Conservation (phyloP, 2,888 invertebrate genomes). For the Pyrochroa serraticornis region DNA sequence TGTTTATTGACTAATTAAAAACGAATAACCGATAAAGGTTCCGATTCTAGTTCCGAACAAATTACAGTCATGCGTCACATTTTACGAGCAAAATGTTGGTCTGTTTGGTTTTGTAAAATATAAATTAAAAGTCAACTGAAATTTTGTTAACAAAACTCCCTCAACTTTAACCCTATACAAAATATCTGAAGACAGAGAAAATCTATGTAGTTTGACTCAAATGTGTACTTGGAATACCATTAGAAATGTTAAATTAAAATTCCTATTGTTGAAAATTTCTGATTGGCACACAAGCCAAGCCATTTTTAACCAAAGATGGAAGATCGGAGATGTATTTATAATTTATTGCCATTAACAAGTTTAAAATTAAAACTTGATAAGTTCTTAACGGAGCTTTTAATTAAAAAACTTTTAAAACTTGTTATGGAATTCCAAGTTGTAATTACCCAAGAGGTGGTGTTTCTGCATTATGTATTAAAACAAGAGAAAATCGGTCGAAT, state of each 20-base stretch:
- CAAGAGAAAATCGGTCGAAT: neutral
- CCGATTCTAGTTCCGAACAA: constrained; percentile 33
- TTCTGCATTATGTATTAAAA: neutral
- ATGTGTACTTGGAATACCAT: no score
- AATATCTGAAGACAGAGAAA: no score
- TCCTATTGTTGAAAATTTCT: no score
- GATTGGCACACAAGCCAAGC: no score
- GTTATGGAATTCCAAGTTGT: constrained; percentile 4
- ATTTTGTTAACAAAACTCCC: no score
- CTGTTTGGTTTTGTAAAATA: no score
- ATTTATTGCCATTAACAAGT: constrained; percentile 7
- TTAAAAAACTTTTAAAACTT: constrained; percentile 10
- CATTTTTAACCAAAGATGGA: neutral
- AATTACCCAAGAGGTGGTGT: constrained; percentile 8
- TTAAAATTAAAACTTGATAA: constrained; percentile 5
- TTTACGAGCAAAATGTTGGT: constrained; percentile 29
- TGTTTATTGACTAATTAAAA: constrained; percentile 40
- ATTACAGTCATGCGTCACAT: constrained; percentile 37
- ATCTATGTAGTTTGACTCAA: no score
- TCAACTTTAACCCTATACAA: no score
- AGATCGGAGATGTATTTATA: neutral
- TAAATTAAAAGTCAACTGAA: no score
- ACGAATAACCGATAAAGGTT: constrained; percentile 36
- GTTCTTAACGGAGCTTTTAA: constrained; percentile 8
- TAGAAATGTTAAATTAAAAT: no score